A percentile compares a stretch with the other conserved stretches of the same genome.
Conservation (phyloP, 2,888 invertebrate genomes). For the Philaethria dido region DNA sequence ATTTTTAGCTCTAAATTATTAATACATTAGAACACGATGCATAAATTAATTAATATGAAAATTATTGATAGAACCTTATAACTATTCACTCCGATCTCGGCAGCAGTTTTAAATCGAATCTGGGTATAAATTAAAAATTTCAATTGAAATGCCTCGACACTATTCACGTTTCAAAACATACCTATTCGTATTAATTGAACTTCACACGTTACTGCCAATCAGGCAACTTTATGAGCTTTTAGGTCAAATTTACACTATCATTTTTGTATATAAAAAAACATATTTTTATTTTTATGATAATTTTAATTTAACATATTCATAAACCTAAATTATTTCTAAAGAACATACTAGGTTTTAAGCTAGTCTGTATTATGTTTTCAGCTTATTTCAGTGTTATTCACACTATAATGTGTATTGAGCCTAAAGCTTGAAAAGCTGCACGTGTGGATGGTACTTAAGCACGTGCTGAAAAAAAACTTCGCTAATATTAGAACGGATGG, state of each 20-base stretch:
- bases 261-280: background rate
- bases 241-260: background rate
- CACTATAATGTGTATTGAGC: background rate
- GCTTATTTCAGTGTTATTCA: background rate
- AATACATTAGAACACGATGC: too few species aligned
- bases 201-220: constrained; percentile 33
- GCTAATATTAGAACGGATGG: constrained; percentile 37
- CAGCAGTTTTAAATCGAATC: constrained; percentile 14
- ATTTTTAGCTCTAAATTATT: background rate
- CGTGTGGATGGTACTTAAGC: constrained; percentile 47
- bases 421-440: constrained; percentile 42
- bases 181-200: constrained; percentile 34
- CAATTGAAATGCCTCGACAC: constrained; percentile 13
- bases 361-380: background rate
- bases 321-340: background rate
- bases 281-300: background rate
- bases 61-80: constrained; percentile 15
- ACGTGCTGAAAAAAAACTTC: constrained; percentile 46
- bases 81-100: background rate
- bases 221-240: constrained; percentile 23
- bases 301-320: background rate
- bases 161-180: constrained; percentile 24
- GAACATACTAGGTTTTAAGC: background rate
- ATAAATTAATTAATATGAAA: constrained; percentile 18
- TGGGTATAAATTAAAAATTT: constrained; percentile 21